phyloP scores from a whole-genome alignment of 2,797 vertebrate species.

The Loriculus beryllinus region DNA sequence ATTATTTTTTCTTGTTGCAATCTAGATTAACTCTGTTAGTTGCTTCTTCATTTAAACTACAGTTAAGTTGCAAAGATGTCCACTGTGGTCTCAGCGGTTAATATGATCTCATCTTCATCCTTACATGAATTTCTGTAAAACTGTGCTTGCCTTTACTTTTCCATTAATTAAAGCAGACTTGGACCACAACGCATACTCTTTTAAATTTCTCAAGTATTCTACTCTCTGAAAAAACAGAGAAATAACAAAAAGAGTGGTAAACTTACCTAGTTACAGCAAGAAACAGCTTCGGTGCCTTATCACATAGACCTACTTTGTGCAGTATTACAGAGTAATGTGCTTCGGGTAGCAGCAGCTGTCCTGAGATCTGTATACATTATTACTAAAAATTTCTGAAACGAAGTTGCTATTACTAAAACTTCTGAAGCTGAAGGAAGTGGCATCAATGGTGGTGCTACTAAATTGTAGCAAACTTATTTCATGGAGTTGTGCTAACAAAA shows the following conservation, averaged over 20 bases:
- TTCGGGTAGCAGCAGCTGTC: neutral
- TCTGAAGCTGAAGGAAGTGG: neutral
- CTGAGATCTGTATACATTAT: neutral
- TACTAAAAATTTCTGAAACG: neutral
- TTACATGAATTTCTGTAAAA: neutral
- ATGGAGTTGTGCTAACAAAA: neutral
- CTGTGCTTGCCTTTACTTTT: neutral
- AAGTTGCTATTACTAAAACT: neutral
- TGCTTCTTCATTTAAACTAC: neutral
- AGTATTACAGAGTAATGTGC: neutral
- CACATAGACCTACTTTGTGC: neutral
- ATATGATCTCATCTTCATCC: neutral
- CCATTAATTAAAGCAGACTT: neutral
- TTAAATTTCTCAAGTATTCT: neutral
- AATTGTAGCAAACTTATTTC: neutral
- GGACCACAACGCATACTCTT: neutral
- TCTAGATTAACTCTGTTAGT: neutral
- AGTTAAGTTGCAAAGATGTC: neutral
- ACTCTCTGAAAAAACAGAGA: neutral
- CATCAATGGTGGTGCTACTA: neutral
- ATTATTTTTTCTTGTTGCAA: neutral
- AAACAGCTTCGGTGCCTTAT: neutral
- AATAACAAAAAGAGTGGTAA: neutral
- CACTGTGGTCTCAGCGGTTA: neutral
- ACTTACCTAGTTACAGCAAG: neutral